Evolutionary conservation across 2,797 vertebrate species (phyloP).

Genomic region (Pseudocheirus occidentalis): DNA sequence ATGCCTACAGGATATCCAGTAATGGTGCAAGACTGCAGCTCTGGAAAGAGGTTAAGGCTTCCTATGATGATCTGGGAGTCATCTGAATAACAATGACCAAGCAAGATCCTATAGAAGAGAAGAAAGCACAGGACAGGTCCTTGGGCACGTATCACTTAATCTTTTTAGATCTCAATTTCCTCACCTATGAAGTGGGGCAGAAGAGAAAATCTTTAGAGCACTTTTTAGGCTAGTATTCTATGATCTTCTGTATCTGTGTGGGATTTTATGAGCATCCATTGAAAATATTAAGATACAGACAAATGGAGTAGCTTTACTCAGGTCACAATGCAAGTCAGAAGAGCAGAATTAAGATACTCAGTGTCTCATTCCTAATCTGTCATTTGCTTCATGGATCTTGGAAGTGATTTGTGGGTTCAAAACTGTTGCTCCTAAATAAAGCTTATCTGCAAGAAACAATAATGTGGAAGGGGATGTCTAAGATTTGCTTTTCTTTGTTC

Average conservation of each 20-base stretch:
- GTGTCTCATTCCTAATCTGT: neutral
- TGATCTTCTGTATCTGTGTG: neutral
- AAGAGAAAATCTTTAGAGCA: neutral
- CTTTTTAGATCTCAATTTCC: neutral
- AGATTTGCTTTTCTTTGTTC: constrained; percentile 41
- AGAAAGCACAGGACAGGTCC: neutral
- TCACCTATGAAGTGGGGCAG: neutral
- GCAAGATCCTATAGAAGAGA: neutral
- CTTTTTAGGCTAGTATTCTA: neutral
- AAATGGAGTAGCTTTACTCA: neutral
- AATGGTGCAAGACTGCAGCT: neutral
- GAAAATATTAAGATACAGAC: neutral
- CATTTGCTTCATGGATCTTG: neutral
- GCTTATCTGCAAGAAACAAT: neutral
- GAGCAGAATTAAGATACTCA: neutral
- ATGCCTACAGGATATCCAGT: neutral
- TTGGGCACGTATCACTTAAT: neutral
- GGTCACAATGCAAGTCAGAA: constrained; percentile 13
- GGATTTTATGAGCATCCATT: neutral
- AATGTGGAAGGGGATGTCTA: neutral
- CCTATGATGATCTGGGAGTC: neutral
- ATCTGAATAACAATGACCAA: neutral
- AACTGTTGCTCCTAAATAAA: neutral
- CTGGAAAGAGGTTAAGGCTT: neutral
- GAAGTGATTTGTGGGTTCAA: neutral